Conservation (phyloP, 2,113 vertebrate species). For the Gallinago jamesoni region DNA sequence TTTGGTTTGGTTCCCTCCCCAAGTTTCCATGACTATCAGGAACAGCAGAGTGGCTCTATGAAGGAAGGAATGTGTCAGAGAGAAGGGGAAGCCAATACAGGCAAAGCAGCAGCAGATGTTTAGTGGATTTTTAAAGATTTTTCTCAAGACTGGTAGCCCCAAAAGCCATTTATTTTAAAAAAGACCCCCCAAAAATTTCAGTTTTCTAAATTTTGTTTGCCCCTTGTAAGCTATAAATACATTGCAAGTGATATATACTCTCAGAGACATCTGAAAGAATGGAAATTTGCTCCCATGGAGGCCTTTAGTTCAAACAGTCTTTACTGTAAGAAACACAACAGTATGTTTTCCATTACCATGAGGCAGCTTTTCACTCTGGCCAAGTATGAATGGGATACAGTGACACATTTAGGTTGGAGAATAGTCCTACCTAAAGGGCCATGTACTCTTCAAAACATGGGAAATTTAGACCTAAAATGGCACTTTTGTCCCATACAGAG, state of each 20-base stretch:
- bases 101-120: neutral
- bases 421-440: neutral
- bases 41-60: conserved; percentile 62
- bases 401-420: neutral
- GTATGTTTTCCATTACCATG: neutral
- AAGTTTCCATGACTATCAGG: conserved; percentile 66
- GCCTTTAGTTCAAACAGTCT: neutral
- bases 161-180: neutral
- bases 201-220: neutral
- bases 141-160: neutral
- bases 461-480: neutral
- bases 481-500: neutral
- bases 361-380: neutral
- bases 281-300: neutral
- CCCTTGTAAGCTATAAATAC: neutral
- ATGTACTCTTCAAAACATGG: neutral
- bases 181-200: neutral
- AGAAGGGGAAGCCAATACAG: neutral
- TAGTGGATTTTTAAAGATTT: neutral
- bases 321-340: neutral
- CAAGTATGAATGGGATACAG: neutral
- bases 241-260: neutral
- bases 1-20: conserved; percentile 66
- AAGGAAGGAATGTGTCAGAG: conserved; percentile 21
- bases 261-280: neutral